Evolutionary conservation across 1,140 invertebrate genomes (phyloP), one percentile per base, ranked within the genome.

Genomic region (Drosophila bocqueti): DNA sequence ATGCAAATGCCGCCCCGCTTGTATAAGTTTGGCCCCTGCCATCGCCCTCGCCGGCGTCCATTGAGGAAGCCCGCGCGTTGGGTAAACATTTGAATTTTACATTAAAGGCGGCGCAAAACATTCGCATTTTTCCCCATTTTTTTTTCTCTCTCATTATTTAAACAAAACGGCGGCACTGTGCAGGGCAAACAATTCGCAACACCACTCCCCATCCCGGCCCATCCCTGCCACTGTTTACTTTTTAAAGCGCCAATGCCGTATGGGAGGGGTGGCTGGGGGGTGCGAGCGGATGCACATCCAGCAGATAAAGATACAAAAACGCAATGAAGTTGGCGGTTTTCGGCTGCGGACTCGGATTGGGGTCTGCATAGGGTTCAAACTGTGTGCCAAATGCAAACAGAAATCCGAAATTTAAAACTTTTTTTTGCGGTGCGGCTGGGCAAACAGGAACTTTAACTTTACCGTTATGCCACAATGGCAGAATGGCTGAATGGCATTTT

Each of bases 31-130:
- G 31, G 55, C 45, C 59, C 40, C 71, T 16, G 52, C 61, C 46
- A 16, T 38, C 45, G 13, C 29, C 16, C 10, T 29, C 38, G 4
- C 29, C 15, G 26, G 26, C 31, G 58, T 47, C 72, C 72, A 63
- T 77, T 74, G 81, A 81, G 86, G 81, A 85, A 91, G 85, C 81
- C 81, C 43, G 68, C 64, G 79, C 78, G 75, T 90, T 55, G 78
- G 72, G 85, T 90, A 90, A 90, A 90, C 85, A 90, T 90, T 90
- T 90, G 86, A 90, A 90, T 90, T 90, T 90, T 85, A 90, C 85
- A 90, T 90, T 90, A 82, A 90, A 85, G 79, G 79, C 85, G 85
- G 81, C 73, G 81, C 72, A 85, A 74, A 87, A 76, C 75, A 79
- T 79, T 90, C 81, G 81, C 85, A 89, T 89, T 81, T 81, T 89